phyloP scores from a whole-genome alignment of 2,888 invertebrate genomes.

The Pseudococcus jackbeardsleyi region DNA sequence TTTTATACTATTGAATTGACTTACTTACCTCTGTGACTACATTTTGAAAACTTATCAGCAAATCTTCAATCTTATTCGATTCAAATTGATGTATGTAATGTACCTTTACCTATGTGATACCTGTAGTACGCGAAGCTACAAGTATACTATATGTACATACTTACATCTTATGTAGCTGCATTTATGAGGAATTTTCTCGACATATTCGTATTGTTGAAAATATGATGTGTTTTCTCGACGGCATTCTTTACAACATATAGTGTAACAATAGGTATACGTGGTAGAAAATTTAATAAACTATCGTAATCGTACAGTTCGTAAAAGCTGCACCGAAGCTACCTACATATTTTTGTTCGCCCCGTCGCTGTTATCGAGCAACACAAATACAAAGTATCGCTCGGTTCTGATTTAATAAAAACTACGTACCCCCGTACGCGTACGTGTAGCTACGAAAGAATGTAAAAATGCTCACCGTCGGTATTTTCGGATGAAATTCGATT shows the following conservation, averaged over 20 bases:
- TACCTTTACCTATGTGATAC: too few relatives aligned
- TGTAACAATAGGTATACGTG: background rate
- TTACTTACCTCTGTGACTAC: too few relatives aligned
- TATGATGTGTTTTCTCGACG: background rate
- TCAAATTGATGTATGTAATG: too few relatives aligned
- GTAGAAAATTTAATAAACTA: background rate
- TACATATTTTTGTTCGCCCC: background rate
- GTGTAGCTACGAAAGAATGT: background rate
- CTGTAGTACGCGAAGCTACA: too few relatives aligned
- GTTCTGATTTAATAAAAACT: conserved; percentile 10
- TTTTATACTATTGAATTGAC: too few relatives aligned
- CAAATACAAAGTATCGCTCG: background rate
- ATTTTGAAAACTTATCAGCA: too few relatives aligned
- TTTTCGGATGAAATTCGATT: background rate
- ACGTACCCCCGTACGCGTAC: background rate
- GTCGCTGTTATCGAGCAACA: background rate
- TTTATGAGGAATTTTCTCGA: too few relatives aligned
- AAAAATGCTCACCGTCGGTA: background rate
- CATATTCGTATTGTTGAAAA: too few relatives aligned
- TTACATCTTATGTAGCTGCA: too few relatives aligned
- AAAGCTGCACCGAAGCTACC: background rate
- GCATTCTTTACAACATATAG: background rate
- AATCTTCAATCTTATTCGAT: too few relatives aligned
- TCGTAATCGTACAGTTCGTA: background rate
- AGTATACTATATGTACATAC: too few relatives aligned